phyloP scores from a whole-genome alignment of 2,113 vertebrate genomes.

The Rousettus leschenaultii region DNA sequence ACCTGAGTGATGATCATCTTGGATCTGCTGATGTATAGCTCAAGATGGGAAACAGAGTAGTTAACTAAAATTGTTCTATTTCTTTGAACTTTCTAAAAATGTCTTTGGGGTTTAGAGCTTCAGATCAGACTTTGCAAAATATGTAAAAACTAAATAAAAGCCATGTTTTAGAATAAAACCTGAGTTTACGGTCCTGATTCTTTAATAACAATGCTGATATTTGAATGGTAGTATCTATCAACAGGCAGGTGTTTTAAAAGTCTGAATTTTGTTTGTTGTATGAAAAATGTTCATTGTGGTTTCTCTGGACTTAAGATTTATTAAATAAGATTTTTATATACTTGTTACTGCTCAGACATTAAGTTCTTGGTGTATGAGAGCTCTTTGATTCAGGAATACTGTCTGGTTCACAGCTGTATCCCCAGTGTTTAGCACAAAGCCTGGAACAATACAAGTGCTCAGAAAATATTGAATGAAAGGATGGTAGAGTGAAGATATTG shows the following conservation, averaged over 20 bases:
- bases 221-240: not conserved
- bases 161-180: not conserved
- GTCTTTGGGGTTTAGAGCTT: constrained; percentile 48
- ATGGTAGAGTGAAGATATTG: not conserved
- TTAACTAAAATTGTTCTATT: not conserved
- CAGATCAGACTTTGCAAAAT: constrained; percentile 9
- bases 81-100: constrained; percentile 44
- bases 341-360: not conserved
- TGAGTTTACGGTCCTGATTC: not conserved
- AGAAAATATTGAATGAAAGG: not conserved
- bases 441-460: not conserved
- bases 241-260: not conserved
- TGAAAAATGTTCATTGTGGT: not conserved
- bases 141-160: constrained; percentile 19
- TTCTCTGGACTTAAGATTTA: not conserved
- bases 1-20: not conserved
- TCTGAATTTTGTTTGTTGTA: not conserved
- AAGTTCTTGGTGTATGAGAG: not conserved
- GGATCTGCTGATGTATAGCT: not conserved
- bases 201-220: not conserved
- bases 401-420: not conserved
- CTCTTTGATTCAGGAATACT: not conserved
- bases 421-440: not conserved
- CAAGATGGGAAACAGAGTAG: not conserved
- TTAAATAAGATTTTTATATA: not conserved